Base-by-base conservation (phyloP, 2,113 vertebrate species). In the Pyrgilauda ruficollis region DNA sequence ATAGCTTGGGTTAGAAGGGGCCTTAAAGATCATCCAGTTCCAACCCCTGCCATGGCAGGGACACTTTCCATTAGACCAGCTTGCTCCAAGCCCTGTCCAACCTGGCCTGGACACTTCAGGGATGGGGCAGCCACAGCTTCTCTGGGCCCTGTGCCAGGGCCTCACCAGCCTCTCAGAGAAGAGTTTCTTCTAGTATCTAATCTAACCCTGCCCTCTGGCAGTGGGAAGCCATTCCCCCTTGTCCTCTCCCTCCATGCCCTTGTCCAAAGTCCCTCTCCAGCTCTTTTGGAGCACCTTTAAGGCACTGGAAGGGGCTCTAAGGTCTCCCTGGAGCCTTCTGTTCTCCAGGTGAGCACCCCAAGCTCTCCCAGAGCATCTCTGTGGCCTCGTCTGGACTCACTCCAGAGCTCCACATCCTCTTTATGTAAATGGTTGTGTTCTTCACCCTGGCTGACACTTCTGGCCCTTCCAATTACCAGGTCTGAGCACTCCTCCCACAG, bases 1-100 rank as follows among this genome's bases (percentile, higher is more conserved):
- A 61, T 53, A 39, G 12, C 4, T 68, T 82, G 33, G 8, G 6
- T 46, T 75, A 47, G n/a, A 53, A 76, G 16, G 41, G 17, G 11
- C 46, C 24, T n/a, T 61, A 24, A 62, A 35, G 30, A 47, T 47
- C 7, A 61, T n/a, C 24, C 14, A 26, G 9, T 75, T 59, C 78
- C 52, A 81, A 1, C 16, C 22, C 12, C 23, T 82, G 53, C 44
- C 11, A 15, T 39, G 68, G 61, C 20, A 61, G 46, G 11, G 62
- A 47, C 17, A 26, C 17, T 37, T 75, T 26, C 37, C 61, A 46
- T 37, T 6, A 47, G 3, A 12, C 16, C 41, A 62, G 30, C 17
- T 31, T 76, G 14, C 24, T 53, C 17, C 11, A 62, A 31, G 28
- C 14, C 20, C n/a, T 0, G 0, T n/a, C 21, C 30, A 62, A 0